Conservation (phyloP, 2,888 invertebrate species). For the Pandemis corylana region DNA sequence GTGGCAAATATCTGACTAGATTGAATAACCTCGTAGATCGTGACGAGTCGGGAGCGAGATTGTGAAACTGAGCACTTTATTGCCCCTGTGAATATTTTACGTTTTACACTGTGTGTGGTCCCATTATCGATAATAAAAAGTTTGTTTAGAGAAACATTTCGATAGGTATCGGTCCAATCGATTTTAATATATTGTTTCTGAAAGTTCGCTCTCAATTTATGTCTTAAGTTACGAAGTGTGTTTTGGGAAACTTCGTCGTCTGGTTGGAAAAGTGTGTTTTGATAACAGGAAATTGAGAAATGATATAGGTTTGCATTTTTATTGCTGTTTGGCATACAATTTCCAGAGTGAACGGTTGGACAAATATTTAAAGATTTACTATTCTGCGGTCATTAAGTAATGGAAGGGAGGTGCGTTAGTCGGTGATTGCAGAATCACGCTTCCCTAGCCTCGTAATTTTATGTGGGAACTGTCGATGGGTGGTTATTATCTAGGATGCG, state of each 20-base stretch:
- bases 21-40: conserved; percentile 51
- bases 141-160: conserved; percentile 20
- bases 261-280: conserved; percentile 22
- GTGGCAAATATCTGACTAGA: conserved; percentile 49
- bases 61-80: conserved; percentile 54
- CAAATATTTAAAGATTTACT: neutral
- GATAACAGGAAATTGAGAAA: conserved; percentile 21
- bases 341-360: neutral
- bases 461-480: conserved; percentile 36
- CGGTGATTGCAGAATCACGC: conserved; percentile 28
- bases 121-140: conserved; percentile 45
- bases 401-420: neutral
- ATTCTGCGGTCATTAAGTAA: neutral
- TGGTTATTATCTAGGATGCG: conserved; percentile 37
- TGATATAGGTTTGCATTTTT: conserved; percentile 5
- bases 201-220: conserved; percentile 23
- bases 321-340: conserved; percentile 2
- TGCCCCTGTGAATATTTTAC: conserved; percentile 40
- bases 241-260: conserved; percentile 20
- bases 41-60: conserved; percentile 49
- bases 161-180: conserved; percentile 25
- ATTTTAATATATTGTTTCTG: conserved; percentile 25
- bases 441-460: conserved; percentile 33
- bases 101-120: conserved; percentile 59
- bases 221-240: conserved; percentile 20